A percentile compares a stretch with the other conserved stretches of the same genome.
Conservation (phyloP, 2,888 invertebrate genomes). For the Melanostoma scalare region DNA sequence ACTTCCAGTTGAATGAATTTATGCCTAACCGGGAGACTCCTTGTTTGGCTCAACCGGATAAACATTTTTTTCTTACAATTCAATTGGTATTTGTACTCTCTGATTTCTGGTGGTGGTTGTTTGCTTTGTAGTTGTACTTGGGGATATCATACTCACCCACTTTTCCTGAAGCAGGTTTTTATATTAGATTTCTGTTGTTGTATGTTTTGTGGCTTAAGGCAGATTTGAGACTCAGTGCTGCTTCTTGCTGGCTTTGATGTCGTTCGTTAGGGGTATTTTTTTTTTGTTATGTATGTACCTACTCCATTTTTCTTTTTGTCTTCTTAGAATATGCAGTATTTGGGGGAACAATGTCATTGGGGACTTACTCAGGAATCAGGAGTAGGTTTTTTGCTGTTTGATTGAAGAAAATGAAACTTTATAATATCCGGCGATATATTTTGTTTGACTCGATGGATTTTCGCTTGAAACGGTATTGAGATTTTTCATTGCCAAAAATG, state of each 20-base stretch:
- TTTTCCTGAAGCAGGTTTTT: conserved; percentile 32
- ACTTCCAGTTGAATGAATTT: conserved; percentile 60
- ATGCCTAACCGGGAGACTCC: conserved; percentile 37
- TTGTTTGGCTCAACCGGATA: conserved; percentile 10
- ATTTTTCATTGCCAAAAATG: no score
- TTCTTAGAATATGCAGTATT: conserved; percentile 63
- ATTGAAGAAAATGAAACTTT: conserved; percentile 61
- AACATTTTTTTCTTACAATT: conserved; percentile 54
- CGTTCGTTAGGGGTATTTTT: conserved; percentile 25
- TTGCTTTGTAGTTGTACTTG: conserved; percentile 42
- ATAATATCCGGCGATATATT: conserved; percentile 50
- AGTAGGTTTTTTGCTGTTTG: conserved; percentile 17
- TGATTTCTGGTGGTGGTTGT: conserved; percentile 35
- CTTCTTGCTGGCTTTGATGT: conserved; percentile 64
- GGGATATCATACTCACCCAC: neutral
- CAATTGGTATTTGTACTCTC: conserved; percentile 62
- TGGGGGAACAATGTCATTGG: conserved; percentile 59
- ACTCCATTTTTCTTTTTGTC: neutral
- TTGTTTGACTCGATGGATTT: conserved; percentile 25
- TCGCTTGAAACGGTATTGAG: neutral
- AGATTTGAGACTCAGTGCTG: conserved; percentile 43
- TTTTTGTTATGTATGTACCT: neutral
- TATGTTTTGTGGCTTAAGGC: conserved; percentile 57
- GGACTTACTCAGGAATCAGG: conserved; percentile 42
- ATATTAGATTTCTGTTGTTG: conserved; percentile 67